These are phyloP conservation scores for Oedothorax gibbosus DNA, from an alignment of 1,140 invertebrate species.

Conservation along the genomic window DNA sequence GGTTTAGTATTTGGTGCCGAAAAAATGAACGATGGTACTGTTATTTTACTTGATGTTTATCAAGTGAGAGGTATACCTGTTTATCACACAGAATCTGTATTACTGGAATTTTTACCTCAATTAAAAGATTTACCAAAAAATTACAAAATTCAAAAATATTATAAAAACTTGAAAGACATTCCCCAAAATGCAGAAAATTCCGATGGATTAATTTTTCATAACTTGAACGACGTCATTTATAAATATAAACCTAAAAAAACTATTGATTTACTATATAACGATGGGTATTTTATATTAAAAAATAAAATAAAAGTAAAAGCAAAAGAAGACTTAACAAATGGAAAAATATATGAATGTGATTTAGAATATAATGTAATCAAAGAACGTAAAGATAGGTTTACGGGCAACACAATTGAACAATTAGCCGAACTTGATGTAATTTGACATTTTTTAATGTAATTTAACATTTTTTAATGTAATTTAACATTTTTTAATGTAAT, in stretches of 20 bases:
- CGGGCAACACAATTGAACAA: conserved; percentile 13
- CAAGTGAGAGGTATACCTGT: conserved; percentile 10
- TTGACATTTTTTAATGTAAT: no score
- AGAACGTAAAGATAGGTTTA: conserved; percentile 19
- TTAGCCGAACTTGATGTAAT: not conserved
- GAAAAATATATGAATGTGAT: conserved; percentile 22
- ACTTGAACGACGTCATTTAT: not conserved
- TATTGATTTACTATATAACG: conserved; percentile 17
- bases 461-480: no score
- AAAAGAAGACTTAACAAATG: not conserved
- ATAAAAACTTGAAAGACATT: not conserved
- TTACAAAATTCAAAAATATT: conserved; percentile 32
- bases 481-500: no score
- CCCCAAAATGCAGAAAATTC: not conserved
- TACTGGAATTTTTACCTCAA: conserved; percentile 6
- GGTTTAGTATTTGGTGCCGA: conserved; percentile 23
- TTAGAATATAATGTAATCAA: conserved; percentile 25
- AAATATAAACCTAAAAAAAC: conserved; percentile 14
- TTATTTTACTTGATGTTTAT: conserved; percentile 31
- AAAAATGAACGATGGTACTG: conserved; percentile 1
- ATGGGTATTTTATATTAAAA: conserved; percentile 21
- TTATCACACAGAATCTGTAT: not conserved
- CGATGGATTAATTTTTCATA: conserved; percentile 23
- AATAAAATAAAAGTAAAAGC: conserved; percentile 1
- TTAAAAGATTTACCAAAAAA: not conserved